phyloP scores from a whole-genome alignment of 2,113 vertebrate genomes.

The Nesogale talazaci region DNA sequence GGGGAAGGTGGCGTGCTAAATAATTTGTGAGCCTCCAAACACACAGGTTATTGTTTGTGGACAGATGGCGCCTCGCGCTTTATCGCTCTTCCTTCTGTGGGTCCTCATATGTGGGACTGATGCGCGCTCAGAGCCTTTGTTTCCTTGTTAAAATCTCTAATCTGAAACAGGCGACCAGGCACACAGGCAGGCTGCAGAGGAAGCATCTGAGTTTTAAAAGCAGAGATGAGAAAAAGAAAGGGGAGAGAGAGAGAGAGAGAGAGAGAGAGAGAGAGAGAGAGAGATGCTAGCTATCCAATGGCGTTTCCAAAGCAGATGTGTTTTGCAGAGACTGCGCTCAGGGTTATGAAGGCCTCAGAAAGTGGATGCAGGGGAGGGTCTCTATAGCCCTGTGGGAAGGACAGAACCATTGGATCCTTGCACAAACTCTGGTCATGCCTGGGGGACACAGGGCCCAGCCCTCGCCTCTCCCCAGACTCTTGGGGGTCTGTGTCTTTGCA shows the following conservation, averaged over 20 bases:
- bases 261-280: background rate
- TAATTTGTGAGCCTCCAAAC: conserved; percentile 93
- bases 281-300: conserved; percentile 63
- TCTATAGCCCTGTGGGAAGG: rapidly evolving
- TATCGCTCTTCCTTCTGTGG: conserved; percentile 97
- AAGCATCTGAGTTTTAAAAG: conserved; percentile 87
- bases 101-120: conserved; percentile 89
- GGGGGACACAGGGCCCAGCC: conserved; percentile 8
- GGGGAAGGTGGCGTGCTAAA: conserved; percentile 91
- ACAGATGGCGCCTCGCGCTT: conserved; percentile 96
- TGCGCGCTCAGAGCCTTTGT: conserved; percentile 89
- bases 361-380: conserved; percentile 61
- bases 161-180: conserved; percentile 90
- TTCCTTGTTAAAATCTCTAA: conserved; percentile 89
- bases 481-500: conserved; percentile 84
- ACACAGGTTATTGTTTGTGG: conserved; percentile 94
- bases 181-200: conserved; percentile 87
- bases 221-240: conserved; percentile 12
- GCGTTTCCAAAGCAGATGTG: conserved; percentile 83
- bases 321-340: conserved; percentile 73
- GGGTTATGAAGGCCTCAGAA: conserved; percentile 80
- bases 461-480: conserved; percentile 73
- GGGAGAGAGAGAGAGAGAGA: background rate
- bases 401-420: background rate
- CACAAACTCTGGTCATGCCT: background rate